phyloP scores from a whole-genome alignment of 2,888 invertebrate genomes.

The Drosophila mayaguana region DNA sequence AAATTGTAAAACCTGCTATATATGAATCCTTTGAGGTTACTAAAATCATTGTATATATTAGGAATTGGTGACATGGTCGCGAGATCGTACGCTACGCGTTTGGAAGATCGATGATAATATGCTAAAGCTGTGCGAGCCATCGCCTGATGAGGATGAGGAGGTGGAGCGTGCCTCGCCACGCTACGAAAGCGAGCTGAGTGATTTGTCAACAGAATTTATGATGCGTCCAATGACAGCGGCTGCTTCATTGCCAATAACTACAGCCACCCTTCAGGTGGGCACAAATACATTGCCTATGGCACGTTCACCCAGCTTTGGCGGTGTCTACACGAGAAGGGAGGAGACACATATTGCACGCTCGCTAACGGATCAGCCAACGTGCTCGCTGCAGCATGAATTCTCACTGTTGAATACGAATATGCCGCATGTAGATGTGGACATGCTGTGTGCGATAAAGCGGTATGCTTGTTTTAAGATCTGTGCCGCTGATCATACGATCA shows the following conservation, averaged over 20 bases:
- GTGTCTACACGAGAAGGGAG: constrained; percentile 64
- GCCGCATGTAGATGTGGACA: constrained; percentile 89
- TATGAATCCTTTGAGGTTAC: neutral
- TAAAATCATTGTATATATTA: constrained; percentile 14
- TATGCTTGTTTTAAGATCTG: constrained; percentile 86
- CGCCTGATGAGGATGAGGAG: constrained; percentile 66
- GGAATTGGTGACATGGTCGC: constrained; percentile 97
- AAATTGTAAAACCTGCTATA: constrained; percentile 73
- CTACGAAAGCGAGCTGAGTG: constrained; percentile 81
- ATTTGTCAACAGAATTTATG: constrained; percentile 71
- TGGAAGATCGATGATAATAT: constrained; percentile 95
- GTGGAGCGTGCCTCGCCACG: constrained; percentile 43
- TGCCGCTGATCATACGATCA: constrained; percentile 84
- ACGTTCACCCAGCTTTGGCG: constrained; percentile 85
- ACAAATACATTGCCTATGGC: constrained; percentile 72
- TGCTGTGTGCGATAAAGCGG: constrained; percentile 86
- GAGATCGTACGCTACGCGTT: constrained; percentile 95
- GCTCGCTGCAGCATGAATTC: constrained; percentile 90
- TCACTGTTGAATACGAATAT: constrained; percentile 91
- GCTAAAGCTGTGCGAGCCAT: constrained; percentile 90
- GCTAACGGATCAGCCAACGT: constrained; percentile 83
- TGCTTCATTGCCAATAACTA: constrained; percentile 68
- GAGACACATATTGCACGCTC: constrained; percentile 83
- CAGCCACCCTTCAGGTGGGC: constrained; percentile 49
- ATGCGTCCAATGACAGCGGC: constrained; percentile 58